Conservation (phyloP, 2,797 vertebrate species). For the Gila robusta region DNA sequence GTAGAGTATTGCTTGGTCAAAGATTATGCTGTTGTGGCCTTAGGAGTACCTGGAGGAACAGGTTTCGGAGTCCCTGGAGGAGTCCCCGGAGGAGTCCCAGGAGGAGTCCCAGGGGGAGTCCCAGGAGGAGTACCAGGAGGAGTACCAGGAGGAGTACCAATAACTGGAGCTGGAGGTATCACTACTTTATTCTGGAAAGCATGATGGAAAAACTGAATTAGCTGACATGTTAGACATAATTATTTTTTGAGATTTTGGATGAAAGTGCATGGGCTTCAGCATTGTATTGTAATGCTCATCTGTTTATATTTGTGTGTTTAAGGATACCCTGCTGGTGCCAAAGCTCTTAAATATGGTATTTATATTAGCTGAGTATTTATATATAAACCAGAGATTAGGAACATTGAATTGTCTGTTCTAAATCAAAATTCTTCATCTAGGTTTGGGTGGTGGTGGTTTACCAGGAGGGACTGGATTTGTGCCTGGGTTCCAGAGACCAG, state of each 20-base stretch:
- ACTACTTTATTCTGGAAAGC: neutral
- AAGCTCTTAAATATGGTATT: constrained; percentile 66
- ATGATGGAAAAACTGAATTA: neutral
- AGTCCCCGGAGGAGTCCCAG: fast-evolving
- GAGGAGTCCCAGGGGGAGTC: constrained; percentile 12
- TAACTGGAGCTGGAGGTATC: constrained; percentile 20
- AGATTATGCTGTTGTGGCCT: constrained; percentile 1
- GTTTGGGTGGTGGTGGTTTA: constrained; percentile 34
- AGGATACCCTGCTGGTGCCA: constrained; percentile 63
- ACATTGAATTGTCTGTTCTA: neutral
- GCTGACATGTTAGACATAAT: neutral
- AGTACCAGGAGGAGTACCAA: neutral
- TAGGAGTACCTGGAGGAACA: constrained; percentile 58
- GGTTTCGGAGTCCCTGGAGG: neutral
- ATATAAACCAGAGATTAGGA: neutral
- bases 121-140: neutral
- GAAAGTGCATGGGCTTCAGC: neutral
- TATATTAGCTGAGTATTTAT: neutral
- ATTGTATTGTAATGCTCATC: neutral
- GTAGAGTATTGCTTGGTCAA: neutral
- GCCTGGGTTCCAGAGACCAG: constrained; percentile 24
- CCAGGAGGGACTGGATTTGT: constrained; percentile 31
- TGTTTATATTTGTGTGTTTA: constrained; percentile 5
- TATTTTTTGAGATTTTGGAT: neutral
- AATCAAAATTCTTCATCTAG: neutral